Evolutionary conservation across 2,888 invertebrate species (phyloP), one percentile per base, ranked within the genome.

Genomic region (Andrena marginata): DNA sequence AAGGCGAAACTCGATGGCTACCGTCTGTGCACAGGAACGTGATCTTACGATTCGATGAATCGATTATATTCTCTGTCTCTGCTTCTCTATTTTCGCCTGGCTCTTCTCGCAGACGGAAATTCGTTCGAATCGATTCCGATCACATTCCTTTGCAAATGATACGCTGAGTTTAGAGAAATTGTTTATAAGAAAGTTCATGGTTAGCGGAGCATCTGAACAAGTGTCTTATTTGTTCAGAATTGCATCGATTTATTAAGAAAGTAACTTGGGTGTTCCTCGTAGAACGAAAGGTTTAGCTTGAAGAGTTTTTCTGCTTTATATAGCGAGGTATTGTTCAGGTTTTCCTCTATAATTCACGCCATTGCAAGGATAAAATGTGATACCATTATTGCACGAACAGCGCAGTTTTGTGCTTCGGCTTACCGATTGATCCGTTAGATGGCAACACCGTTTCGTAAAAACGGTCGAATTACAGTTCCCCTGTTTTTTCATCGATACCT

Each of bases 381-480:
- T 59, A 59, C 33, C 33, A 13, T 1, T 62, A 33, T 62, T 31
- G 29, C 59, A 42, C 0, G n/a, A 20, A 20, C 33, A 29, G 13
- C 31, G 33, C 29, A 23, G 35, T 73, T 79, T 59, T 29, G 49
- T 29, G 64, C 54, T 70, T 62, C 2, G 8, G 54, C n/a, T 72
- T 68, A 3, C 16, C 26, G 16, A 26, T 35, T 35, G 26, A n/a
- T 33, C 80, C 77, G 82, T 82, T 75, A 85, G 85, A 85, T 82
- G 79, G 82, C 82, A 74, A 84, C 72, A 63, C 79, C 20, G 10
- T 33, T 56, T 56, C 26, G 16, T 20, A 7, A n/a, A 31, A 23
- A 74, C 8, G n/a, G n/a, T 48, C 3, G 6, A 70, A 26, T 13
- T 5, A 20, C 29, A 4, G 51, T 51, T 54, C 10, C 5, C 26